A percentile compares a stretch with the other conserved stretches of the same genome.
Evolutionary conservation across 2,797 vertebrate species (phyloP).

Genomic region (Enteromius treurensis): DNA sequence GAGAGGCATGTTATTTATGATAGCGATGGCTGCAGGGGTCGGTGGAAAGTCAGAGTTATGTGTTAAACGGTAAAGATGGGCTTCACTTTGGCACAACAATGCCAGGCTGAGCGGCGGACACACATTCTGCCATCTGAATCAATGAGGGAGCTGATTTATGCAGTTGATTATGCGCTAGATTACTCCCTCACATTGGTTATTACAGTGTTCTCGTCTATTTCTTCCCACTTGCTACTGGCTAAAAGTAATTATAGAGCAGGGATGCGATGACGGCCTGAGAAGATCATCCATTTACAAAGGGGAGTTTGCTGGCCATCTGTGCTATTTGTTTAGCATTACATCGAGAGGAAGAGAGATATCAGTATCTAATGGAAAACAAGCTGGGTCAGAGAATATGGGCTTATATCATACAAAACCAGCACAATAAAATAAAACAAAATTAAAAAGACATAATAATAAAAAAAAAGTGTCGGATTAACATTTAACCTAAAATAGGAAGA

Average conservation of each 20-base stretch:
- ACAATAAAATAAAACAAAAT: not conserved
- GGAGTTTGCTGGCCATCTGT: slow-evolving; percentile 53
- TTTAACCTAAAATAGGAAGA: not conserved
- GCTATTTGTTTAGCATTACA: slow-evolving; percentile 37
- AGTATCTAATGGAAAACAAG: not conserved
- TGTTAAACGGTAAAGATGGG: slow-evolving; percentile 5
- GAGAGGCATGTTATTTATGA: slow-evolving; percentile 5
- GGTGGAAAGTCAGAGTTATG: slow-evolving; percentile 5
- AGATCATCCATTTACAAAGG: slow-evolving; percentile 48
- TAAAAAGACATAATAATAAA: too few species aligned
- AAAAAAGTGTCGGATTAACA: not conserved
- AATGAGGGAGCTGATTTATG: slow-evolving; percentile 52
- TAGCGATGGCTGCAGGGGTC: not conserved
- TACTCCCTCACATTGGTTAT: slow-evolving; percentile 41
- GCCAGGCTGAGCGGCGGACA: not conserved
- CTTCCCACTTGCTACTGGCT: slow-evolving; percentile 49
- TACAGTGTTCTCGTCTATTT: slow-evolving; percentile 38
- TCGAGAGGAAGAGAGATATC: not conserved
- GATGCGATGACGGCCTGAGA: slow-evolving; percentile 49
- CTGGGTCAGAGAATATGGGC: not conserved
- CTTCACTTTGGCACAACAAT: not conserved
- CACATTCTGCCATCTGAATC: slow-evolving; percentile 27
- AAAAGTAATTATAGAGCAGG: slow-evolving; percentile 53
- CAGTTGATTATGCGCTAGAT: slow-evolving; percentile 48
- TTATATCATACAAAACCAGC: not conserved